Percentiles rank a stretch among this genome's conserved stretches.
Conservation (phyloP, 1,140 invertebrate species). For the Ganaspis sp. region DNA sequence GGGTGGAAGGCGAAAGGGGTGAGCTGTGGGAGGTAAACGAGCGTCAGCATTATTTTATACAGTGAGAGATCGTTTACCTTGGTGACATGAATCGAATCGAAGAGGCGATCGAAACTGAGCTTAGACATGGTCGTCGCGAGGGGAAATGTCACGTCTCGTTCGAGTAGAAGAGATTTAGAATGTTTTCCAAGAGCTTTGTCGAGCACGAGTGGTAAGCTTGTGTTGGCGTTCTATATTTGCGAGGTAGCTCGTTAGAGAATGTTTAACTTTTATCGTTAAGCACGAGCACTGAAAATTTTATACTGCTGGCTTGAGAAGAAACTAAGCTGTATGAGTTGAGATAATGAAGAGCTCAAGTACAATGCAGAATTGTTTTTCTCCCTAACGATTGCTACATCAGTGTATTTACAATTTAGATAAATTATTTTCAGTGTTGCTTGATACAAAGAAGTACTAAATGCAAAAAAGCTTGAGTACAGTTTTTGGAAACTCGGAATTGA, state of each 20-base stretch:
- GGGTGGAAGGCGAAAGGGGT: background rate
- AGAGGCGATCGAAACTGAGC: background rate
- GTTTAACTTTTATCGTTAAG: slow-evolving; percentile 21
- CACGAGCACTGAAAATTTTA: background rate
- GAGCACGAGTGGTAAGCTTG: background rate
- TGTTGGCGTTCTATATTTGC: background rate
- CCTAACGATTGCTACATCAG: background rate
- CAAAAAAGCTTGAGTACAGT: too few species aligned
- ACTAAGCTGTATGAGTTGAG: background rate
- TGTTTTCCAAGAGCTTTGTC: slow-evolving; percentile 8
- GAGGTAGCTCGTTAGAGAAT: slow-evolving; percentile 16
- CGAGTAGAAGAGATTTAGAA: slow-evolving; percentile 19
- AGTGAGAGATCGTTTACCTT: slow-evolving; percentile 10
- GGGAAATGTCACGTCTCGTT: background rate
- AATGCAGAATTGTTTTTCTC: background rate
- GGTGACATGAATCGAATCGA: background rate
- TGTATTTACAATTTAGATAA: background rate
- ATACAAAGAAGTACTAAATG: too few species aligned
- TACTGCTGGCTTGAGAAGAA: background rate
- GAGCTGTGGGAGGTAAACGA: background rate
- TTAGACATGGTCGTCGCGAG: background rate
- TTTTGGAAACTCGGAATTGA: too few species aligned
- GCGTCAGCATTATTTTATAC: slow-evolving; percentile 11
- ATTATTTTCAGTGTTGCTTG: background rate
- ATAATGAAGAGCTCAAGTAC: background rate